A percentile compares a stretch with the other conserved stretches of the same genome.
Conservation (phyloP, 37 sponge, comb jelly and placozoan species). For the Hexactinellida sp. region DNA sequence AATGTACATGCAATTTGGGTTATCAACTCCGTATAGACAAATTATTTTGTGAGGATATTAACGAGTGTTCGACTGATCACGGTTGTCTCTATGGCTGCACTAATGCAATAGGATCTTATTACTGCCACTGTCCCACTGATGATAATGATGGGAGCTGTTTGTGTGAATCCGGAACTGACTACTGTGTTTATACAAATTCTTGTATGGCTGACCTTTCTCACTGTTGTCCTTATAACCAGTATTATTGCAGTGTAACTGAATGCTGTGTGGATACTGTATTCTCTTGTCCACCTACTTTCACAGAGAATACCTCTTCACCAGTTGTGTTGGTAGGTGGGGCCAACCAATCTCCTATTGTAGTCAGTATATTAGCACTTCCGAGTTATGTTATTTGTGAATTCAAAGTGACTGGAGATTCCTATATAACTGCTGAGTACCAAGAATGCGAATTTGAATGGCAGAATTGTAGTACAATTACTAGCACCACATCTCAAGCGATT, state of each 20-base stretch:
- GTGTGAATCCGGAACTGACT: background rate
- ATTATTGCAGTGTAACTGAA: background rate
- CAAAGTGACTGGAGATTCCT: background rate
- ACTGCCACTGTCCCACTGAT: background rate
- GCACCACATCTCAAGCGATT: background rate
- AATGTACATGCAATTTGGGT: background rate
- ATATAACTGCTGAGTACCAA: background rate
- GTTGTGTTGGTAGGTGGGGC: background rate
- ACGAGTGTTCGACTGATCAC: background rate
- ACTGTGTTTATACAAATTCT: background rate
- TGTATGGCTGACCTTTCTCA: background rate
- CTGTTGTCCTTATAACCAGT: background rate
- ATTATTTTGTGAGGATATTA: background rate
- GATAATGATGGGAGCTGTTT: background rate
- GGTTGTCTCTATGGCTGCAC: background rate
- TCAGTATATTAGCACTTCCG: background rate
- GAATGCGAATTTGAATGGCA: background rate
- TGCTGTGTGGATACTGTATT: background rate
- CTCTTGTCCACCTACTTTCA: background rate
- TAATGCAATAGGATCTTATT: background rate
- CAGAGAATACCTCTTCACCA: background rate
- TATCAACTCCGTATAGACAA: background rate
- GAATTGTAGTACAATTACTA: background rate
- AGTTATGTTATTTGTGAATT: background rate
- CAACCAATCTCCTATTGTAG: background rate